A percentile compares a stretch with the other conserved stretches of the same genome.
Conservation (phyloP, 2,113 vertebrate genomes). For the Theristicus caerulescens region DNA sequence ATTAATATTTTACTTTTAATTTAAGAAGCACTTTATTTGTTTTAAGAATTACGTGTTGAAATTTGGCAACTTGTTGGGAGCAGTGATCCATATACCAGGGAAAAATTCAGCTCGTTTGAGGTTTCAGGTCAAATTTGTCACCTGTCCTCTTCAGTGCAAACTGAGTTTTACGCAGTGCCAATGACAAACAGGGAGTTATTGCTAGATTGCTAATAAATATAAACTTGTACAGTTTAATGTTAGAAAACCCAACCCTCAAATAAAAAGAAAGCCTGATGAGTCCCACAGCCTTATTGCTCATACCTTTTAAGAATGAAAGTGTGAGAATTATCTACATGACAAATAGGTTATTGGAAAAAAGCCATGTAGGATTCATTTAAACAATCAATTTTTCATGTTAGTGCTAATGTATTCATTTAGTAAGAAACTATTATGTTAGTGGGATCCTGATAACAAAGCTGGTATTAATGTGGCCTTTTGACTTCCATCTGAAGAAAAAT, state of each 20-base stretch:
- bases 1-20: neutral
- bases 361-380: neutral
- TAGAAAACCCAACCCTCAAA: neutral
- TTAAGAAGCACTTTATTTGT: neutral
- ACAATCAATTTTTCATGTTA: neutral
- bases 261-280: neutral
- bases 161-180: neutral
- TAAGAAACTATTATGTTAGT: fast-evolving
- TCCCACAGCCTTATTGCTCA: neutral
- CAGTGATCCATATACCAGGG: neutral
- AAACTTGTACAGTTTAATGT: neutral
- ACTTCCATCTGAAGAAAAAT: neutral
- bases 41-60: neutral
- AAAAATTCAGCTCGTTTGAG: neutral
- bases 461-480: neutral
- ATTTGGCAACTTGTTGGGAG: neutral
- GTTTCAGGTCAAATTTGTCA: neutral
- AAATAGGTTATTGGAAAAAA: neutral
- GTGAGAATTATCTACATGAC: neutral
- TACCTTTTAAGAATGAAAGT: neutral
- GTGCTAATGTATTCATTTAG: neutral
- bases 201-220: neutral
- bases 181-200: neutral
- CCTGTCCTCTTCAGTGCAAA: neutral
- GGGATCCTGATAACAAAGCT: neutral